A percentile compares a stretch with the other conserved stretches of the same genome.
phyloP scores from a whole-genome alignment of 2,797 vertebrate genomes.

The Halcyon badia region DNA sequence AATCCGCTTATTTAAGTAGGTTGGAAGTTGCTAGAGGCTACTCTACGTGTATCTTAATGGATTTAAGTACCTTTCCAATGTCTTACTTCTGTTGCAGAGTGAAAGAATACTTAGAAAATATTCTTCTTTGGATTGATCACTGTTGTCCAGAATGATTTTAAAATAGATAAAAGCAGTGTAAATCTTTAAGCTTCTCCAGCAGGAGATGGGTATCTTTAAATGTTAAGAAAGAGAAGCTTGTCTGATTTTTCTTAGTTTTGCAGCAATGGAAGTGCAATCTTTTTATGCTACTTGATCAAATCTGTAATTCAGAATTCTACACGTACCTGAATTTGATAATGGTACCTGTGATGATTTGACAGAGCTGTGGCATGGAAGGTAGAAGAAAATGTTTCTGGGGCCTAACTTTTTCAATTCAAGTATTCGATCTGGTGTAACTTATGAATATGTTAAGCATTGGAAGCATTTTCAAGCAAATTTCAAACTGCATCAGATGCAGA shows the following conservation, averaged over 20 bases:
- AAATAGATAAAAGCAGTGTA: constrained; percentile 49
- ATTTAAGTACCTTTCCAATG: constrained; percentile 5
- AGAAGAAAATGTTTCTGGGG: background rate
- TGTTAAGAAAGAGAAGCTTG: constrained; percentile 49
- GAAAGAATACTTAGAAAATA: constrained; percentile 32
- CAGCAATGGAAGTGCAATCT: background rate
- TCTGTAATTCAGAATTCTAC: constrained; percentile 31
- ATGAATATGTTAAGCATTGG: background rate
- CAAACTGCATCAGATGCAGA: background rate
- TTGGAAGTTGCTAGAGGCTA: constrained; percentile 34
- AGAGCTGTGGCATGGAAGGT: background rate
- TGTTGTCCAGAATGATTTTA: constrained; percentile 36
- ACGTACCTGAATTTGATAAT: background rate
- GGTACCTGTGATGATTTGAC: background rate
- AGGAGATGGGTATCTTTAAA: constrained; percentile 47
- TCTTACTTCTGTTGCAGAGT: constrained; percentile 10
- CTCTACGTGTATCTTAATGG: background rate
- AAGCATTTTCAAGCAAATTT: constrained; percentile 8
- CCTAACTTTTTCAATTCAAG: background rate
- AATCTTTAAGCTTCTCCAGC: constrained; percentile 44
- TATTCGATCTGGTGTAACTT: background rate
- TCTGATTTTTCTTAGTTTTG: constrained; percentile 48
- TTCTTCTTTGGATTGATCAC: background rate
- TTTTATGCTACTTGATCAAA: constrained; percentile 48
- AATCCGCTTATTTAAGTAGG: constrained; percentile 36